These are phyloP conservation scores for Tenebrio molitor DNA, from an alignment of 1,140 invertebrate species.

Conservation along the genomic window DNA sequence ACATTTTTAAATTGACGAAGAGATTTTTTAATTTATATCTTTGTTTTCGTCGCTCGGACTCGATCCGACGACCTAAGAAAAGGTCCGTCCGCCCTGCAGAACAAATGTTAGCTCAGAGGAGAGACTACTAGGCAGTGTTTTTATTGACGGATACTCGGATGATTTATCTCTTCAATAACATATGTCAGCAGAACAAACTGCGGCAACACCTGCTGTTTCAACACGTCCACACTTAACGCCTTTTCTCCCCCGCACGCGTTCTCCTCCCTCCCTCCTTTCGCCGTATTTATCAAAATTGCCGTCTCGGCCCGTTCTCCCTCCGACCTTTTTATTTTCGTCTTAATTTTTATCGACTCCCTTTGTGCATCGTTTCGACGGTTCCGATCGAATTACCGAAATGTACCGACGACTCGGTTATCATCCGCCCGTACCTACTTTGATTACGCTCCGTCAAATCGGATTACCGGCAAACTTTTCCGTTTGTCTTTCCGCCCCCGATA, in stretches of 20 bases:
- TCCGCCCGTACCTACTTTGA: not conserved
- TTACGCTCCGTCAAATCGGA: not conserved
- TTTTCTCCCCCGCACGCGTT: constrained; percentile 9
- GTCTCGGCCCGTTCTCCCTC: not conserved
- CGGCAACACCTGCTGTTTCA: constrained; percentile 49
- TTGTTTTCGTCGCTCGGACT: constrained; percentile 4
- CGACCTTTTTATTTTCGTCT: not conserved
- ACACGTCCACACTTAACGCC: constrained; percentile 47
- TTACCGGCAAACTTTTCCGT: not conserved
- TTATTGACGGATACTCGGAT: constrained; percentile 52
- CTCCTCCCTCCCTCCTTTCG: not conserved
- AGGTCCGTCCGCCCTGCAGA: constrained; percentile 6
- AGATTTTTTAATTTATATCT: constrained; percentile 31
- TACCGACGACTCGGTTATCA: not conserved
- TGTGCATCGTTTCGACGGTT: not conserved
- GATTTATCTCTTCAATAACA: constrained; percentile 54
- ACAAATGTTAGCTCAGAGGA: constrained; percentile 47
- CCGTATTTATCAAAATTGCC: constrained; percentile 36
- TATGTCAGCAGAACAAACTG: constrained; percentile 50
- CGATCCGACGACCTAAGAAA: constrained; percentile 32
- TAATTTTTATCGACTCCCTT: constrained; percentile 3
- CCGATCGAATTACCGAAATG: not conserved
- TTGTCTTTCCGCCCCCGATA: not conserved
- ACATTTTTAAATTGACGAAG: constrained; percentile 2
- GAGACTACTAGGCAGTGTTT: constrained; percentile 42